phyloP scores from a whole-genome alignment of 2,888 invertebrate species.

The Watsonalla binaria region DNA sequence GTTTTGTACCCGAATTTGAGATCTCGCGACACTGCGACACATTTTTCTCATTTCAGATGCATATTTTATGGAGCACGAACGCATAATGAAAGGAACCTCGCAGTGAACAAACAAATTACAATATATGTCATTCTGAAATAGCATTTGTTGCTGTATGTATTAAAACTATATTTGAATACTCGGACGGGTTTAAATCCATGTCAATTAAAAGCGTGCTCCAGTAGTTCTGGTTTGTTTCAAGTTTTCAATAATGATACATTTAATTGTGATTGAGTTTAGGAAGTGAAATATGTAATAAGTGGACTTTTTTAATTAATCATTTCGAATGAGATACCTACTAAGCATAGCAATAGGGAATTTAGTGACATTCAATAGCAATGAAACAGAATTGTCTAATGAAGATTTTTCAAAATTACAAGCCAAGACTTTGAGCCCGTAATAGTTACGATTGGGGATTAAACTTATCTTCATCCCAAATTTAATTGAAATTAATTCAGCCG shows the following conservation, averaged over 20 bases:
- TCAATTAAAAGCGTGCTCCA: neutral
- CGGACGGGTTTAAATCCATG: neutral
- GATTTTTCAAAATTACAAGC: too few species aligned
- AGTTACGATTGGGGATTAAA: too few species aligned
- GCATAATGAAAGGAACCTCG: slow-evolving; percentile 68
- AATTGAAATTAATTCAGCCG: too few species aligned
- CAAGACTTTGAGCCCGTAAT: too few species aligned
- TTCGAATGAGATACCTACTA: too few species aligned
- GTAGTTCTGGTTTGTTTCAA: neutral
- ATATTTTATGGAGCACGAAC: slow-evolving; percentile 71
- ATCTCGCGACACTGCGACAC: slow-evolving; percentile 60
- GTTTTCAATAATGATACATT: neutral
- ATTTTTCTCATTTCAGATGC: slow-evolving; percentile 76
- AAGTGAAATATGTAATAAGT: too few species aligned
- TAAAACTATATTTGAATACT: slow-evolving; percentile 14
- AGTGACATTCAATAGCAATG: too few species aligned
- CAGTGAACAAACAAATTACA: slow-evolving; percentile 63
- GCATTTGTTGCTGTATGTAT: slow-evolving; percentile 25
- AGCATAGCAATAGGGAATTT: too few species aligned
- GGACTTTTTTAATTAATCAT: too few species aligned
- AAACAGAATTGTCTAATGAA: too few species aligned
- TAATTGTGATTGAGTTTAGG: too few species aligned
- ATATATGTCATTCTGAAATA: slow-evolving; percentile 42
- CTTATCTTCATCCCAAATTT: too few species aligned
- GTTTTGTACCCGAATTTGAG: slow-evolving; percentile 13